Base-by-base conservation (phyloP, 2,797 vertebrate genomes). In the Rhinophrynus dorsalis region DNA sequence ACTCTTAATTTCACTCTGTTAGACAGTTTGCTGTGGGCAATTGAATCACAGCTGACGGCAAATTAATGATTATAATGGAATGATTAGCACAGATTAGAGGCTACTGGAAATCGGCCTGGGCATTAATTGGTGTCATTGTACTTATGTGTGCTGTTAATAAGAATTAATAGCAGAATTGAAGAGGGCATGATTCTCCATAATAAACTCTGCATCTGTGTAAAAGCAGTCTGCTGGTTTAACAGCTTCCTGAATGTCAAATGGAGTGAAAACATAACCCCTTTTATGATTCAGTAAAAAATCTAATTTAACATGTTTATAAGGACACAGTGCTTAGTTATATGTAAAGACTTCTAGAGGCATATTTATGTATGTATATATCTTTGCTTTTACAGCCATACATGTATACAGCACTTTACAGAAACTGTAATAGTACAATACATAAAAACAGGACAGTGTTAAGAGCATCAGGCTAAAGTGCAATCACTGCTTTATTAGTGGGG, bases 61-160 rank as follows among this genome's bases (percentile, higher is more conserved):
- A 92, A 91, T 90, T 87, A 94, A 90, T 85, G 82, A 86, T 81
- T 81, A 54, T 60, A 72, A 86, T 85, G 77, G 79, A 74, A 67
- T 86, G 89, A 94, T 92, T 90, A 88, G 84, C 77, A 77, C 69
- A 81, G 82, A 90, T 86, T 86, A 88, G 75, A 81, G 74, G 77
- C 81, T 85, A 81, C 73, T 69, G 78, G 89, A 83, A 87, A 83
- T 51, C 57, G 77, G 58, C 62, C 68, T 80, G 83, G 85, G 79
- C 74, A 79, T 75, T 86, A 84, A 77, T 77, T 65, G 48, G 84
- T 82, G 81, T 84, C 81, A 84, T 74, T 84, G 82, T 80, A 87
- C 81, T 83, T 77, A 76, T 17, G 40, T 79, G 75, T 85, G 82
- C 81, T 75, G 83, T 88, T 88, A 86, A 75, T 71, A 67, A 74